Conservation (phyloP, 1,140 invertebrate genomes). For the Zeugodacus cucurbitae region DNA sequence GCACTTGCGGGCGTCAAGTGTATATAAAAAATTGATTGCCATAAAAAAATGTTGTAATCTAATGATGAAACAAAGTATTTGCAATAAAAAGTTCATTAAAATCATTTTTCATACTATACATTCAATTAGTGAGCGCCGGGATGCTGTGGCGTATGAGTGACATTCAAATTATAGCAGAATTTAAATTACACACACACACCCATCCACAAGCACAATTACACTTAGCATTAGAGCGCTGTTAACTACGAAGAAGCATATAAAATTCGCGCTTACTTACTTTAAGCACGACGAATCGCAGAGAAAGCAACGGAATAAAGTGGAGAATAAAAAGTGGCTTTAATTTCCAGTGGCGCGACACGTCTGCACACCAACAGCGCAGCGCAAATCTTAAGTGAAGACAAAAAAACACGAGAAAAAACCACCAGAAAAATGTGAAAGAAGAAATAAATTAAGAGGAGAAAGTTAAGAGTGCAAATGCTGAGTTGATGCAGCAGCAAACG, state of each 20-base stretch:
- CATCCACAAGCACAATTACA: no score
- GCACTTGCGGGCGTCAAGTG: fast-evolving
- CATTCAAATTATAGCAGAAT: background rate
- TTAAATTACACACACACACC: background rate
- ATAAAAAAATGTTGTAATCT: no score
- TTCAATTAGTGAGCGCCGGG: background rate
- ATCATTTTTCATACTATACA: background rate
- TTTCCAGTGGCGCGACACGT: background rate
- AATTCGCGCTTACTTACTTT: background rate
- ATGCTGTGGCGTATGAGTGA: background rate
- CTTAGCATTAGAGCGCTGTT: background rate
- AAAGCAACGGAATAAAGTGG: background rate
- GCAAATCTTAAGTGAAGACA: background rate
- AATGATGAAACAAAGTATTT: background rate
- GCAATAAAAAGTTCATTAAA: background rate
- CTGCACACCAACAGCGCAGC: background rate
- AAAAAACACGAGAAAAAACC: background rate
- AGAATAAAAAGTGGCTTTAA: background rate
- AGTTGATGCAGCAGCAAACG: background rate
- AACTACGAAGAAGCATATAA: background rate
- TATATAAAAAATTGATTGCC: no score
- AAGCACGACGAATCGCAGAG: background rate
- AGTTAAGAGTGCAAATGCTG: background rate
- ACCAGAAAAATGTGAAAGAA: background rate
- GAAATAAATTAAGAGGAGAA: background rate